Base-by-base conservation (phyloP, 2,888 invertebrate species). In the Masnerella sp. region DNA sequence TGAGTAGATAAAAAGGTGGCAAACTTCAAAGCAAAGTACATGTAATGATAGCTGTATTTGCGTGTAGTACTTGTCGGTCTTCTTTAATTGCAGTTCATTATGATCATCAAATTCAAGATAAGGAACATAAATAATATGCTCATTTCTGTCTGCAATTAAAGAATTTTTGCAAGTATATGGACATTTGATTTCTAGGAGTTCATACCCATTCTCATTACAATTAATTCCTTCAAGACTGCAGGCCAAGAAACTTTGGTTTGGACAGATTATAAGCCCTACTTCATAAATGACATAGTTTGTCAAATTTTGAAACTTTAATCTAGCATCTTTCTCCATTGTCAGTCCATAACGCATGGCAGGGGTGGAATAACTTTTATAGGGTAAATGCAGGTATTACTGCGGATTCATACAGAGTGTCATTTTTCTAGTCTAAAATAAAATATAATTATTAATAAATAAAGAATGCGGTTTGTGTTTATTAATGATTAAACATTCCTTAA, bases 21-120 rank as follows among this genome's bases (percentile, higher is more conserved):
- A 40, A 17, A 18, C n/a, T 45, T 52, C 25, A 5, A 67, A 12
- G 2, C 47, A 11, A 11, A 68, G 18, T 5, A 75, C 43, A 38
- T 72, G 58, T 58, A 75, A 15, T 1, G 68, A 61, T 25, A 72
- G 25, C 17, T 72, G 58, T 34, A 75, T 14, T 36, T 49, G 64
- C 1, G 64, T 56, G 14, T 56, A 49, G 38, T 68, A 67, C 38
- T 45, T 22, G 15, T 45, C 8, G n/a, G 12, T 51, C 52, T 52
- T 20, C 3, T 68, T 68, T 11, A 62, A 9, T 25, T 40, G 5
- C 1, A 52, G 2, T 38, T 58, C 47, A 22, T 30, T 15, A 4
- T 22, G 20, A 5, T 20, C 49, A 20, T 49, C 14, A 32, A 67
- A 67, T 18, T 30, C 1, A 5, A 67, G 8, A 18, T 67, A 56